Evolutionary conservation across 2,797 vertebrate genomes (phyloP).

Genomic region (Sebastes dallii): DNA sequence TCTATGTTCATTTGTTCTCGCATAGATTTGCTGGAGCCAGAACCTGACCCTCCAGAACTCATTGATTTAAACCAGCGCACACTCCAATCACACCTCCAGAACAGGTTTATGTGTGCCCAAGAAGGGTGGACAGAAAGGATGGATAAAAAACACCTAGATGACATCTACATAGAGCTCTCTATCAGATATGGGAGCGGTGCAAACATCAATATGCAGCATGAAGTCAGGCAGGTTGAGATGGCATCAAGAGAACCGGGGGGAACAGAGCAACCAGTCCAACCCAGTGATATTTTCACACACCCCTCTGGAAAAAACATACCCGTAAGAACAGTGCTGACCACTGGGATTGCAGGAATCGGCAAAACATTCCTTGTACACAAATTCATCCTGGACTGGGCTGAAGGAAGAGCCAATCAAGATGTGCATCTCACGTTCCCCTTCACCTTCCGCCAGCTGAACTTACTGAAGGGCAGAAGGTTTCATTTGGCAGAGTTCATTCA

Average conservation of each 20-base stretch:
- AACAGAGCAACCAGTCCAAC: not conserved
- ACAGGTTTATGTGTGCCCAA: conserved; percentile 26
- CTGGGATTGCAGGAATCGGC: conserved; percentile 28
- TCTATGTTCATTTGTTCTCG: not conserved
- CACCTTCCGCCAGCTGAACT: conserved; percentile 31
- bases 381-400: conserved; percentile 34
- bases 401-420: conserved; percentile 15
- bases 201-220: not conserved
- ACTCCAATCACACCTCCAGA: not conserved
- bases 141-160: conserved; percentile 21
- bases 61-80: not conserved
- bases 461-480: conserved; percentile 1
- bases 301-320: not conserved
- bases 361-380: conserved; percentile 31
- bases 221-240: not conserved
- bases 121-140: conserved; percentile 23
- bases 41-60: not conserved
- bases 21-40: not conserved
- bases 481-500: conserved; percentile 7
- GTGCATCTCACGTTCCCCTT: conserved; percentile 26
- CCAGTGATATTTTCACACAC: not conserved
- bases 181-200: not conserved
- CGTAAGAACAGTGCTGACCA: not conserved
- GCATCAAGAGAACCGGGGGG: not conserved
- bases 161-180: conserved; percentile 14